These are phyloP conservation scores for Anguilla pacifica DNA, from an alignment of 2,797 vertebrate genomes.

Conservation along the genomic window DNA sequence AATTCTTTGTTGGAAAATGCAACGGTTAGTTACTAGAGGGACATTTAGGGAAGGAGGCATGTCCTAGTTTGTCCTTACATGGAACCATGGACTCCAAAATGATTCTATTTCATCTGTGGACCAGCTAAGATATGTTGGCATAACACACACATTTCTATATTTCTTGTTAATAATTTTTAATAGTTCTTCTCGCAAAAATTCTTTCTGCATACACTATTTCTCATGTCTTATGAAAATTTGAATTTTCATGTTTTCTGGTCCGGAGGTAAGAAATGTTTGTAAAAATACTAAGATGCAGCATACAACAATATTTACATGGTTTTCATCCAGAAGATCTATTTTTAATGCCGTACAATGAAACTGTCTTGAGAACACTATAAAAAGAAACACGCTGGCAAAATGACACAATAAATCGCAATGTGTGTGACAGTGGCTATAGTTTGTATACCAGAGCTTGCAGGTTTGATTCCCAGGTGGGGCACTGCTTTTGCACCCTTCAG, in stretches of 20 bases:
- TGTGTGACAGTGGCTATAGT: neutral
- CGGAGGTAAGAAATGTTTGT: neutral
- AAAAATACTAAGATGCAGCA: neutral
- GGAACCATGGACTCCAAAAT: neutral
- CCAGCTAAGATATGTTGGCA: neutral
- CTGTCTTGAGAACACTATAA: neutral
- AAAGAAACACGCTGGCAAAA: conserved; percentile 1
- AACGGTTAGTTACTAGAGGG: neutral
- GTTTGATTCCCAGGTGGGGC: neutral
- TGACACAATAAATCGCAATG: neutral
- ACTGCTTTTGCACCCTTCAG: neutral
- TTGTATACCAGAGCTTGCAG: neutral
- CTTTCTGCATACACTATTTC: neutral
- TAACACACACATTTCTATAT: neutral
- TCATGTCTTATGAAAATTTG: neutral
- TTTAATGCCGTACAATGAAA: neutral
- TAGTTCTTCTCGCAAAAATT: neutral
- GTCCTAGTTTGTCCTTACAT: neutral
- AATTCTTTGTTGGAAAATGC: neutral
- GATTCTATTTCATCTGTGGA: neutral
- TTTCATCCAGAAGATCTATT: neutral
- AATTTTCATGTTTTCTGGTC: neutral
- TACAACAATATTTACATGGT: neutral
- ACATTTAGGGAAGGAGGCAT: neutral
- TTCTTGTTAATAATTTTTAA: neutral